Base-by-base conservation (phyloP, 2,113 vertebrate genomes). In the Hyperopisus bebe region DNA sequence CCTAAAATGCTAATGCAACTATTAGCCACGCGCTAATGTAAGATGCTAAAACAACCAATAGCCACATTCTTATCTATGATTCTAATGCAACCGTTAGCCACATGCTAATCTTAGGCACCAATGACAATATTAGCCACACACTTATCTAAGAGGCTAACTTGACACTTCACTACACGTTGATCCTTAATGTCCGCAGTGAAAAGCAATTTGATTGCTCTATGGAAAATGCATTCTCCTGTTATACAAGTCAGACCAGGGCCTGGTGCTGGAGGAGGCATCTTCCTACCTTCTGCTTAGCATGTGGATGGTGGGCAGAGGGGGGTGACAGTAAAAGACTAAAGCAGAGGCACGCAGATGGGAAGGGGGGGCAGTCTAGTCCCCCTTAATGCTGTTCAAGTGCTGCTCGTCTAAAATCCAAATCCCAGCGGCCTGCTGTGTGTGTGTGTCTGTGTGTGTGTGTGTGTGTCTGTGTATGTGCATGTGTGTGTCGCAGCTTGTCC, bases 291-390 rank as follows among this genome's bases (percentile, higher is more conserved):
- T 17, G 46, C 9, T 86, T 27, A 48, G 47, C 44, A 35, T 86
- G 85, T 35, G 19, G 27, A 86, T 86, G 85, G n/a, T 31, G 85
- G 24, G 48, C 13, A 5, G 10, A 62, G 55, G 21, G 84, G 17
- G 19, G 27, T n/a, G n/a, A 19, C 47, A 86, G 13, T 86, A 10
- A 48, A n/a, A 3, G 91, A 91, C 91, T 93, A 93, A 92, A 58
- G 21, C 55, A 24, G 93, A 93, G 93, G 90, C 88, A 90, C 8
- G 90, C 44, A 1, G 88, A 53, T 90, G 90, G 90, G 90, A 87
- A 8, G 55, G 42, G 88, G 82, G 80, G 55, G 84, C 27, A 58
- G 19, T 10, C 7, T 47, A 2, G 21, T 10, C 80, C 17, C 17
- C 42, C 19, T 83, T n/a, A 31, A 27, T 70, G 62, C 53, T 55